Percentiles rank a stretch among this genome's conserved stretches.
These are phyloP conservation scores for Pyrrhia umbra DNA, from an alignment of 2,888 invertebrate genomes.

Conservation along the genomic window DNA sequence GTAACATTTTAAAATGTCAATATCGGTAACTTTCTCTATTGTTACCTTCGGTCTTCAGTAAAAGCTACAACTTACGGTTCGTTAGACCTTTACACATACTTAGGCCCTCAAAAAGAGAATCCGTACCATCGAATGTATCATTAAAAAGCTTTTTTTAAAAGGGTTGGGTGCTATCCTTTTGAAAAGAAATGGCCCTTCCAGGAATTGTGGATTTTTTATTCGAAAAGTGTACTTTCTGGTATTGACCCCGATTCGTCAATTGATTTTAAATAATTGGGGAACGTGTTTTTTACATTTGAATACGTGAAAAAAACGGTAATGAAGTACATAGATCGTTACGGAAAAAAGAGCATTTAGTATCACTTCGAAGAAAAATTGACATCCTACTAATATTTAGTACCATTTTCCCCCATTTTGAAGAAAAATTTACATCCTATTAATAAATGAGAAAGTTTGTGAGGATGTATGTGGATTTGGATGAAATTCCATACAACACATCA, in stretches of 20 bases:
- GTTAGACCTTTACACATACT: background rate
- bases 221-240: background rate
- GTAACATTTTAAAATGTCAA: constrained; percentile 18
- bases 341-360: too few species aligned
- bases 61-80: background rate
- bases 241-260: background rate
- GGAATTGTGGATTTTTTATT: background rate
- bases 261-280: constrained; percentile 1
- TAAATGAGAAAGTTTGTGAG: too few species aligned
- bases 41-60: background rate
- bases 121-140: constrained; percentile 6
- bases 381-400: too few species aligned
- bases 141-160: constrained; percentile 19
- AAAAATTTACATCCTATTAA: too few species aligned
- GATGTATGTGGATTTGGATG: too few species aligned
- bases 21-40: background rate
- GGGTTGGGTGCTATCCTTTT: constrained; percentile 5
- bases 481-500: too few species aligned
- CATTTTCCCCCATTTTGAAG: too few species aligned
- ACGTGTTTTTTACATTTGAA: background rate
- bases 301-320: too few species aligned
- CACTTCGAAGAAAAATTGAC: too few species aligned
- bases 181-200: background rate
- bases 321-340: too few species aligned
- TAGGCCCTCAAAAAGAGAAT: background rate